A percentile compares a stretch with the other conserved stretches of the same genome.
phyloP scores from a whole-genome alignment of 2,797 vertebrate genomes.

The Bradypus variegatus region DNA sequence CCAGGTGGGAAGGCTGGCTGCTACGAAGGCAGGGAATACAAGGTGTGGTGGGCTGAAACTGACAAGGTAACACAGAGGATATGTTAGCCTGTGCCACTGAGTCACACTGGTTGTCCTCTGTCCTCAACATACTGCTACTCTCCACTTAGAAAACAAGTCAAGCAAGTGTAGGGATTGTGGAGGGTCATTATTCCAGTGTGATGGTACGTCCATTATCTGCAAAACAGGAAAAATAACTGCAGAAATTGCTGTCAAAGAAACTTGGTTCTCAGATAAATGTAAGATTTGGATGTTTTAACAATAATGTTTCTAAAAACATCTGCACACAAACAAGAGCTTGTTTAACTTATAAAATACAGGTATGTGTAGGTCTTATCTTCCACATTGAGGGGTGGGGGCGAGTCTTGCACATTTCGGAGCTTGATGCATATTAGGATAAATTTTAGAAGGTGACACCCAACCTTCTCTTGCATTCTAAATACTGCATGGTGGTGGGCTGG shows the following conservation, averaged over 20 bases:
- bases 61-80: background rate
- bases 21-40: background rate
- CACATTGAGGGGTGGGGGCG: background rate
- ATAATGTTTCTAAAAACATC: background rate
- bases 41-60: background rate
- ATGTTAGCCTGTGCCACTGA: background rate
- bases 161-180: background rate
- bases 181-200: background rate
- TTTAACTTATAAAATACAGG: background rate
- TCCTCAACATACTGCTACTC: background rate
- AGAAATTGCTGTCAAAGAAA: background rate
- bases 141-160: background rate
- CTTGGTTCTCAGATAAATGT: background rate
- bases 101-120: background rate
- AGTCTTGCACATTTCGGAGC: background rate
- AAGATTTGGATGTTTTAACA: background rate
- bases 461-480: background rate
- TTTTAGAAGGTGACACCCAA: slow-evolving; percentile 11
- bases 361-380: background rate
- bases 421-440: background rate
- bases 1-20: background rate
- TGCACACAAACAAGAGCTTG: background rate
- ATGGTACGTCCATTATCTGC: background rate
- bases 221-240: background rate
- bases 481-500: background rate